Evolutionary conservation across 2,888 invertebrate genomes (phyloP), one percentile per base, ranked within the genome.

Genomic region (Sphecodes monilicornis): DNA sequence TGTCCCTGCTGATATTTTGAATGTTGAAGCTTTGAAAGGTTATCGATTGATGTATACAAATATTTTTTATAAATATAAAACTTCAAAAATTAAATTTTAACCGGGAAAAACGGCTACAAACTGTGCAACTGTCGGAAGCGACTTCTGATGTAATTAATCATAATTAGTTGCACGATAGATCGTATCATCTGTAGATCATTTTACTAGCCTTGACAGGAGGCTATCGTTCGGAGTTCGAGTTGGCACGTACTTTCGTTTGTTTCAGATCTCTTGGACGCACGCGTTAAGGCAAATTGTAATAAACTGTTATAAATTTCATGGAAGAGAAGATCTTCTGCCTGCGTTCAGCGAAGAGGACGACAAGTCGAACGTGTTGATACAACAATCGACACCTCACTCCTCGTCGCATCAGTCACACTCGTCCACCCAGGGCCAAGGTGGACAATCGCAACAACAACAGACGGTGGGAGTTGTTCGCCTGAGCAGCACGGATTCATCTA

Each of bases 181-280:
- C 50, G 50, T 50, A 22, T 50, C 50, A 8, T 50, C 22, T 22
- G 50, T 50, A 50, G 18, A 1, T 1, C 8, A 22, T 50, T 18
- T 50, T 46, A 46, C 16, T 66, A 32, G 13, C 2, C 3, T 18
- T 3, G 6, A 29, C 8, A 11, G 64, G 46, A 36, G 32, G 50
- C 54, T 54, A n/a, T n/a, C 1, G 18, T 22, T 54, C 10, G 10
- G 54, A n/a, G 10, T 3, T 10, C 18, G n/a, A 8, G 18, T 54
- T n/a, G 10, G 10, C 22, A 50, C 10, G n/a, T 54, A 10, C 3
- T n/a, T n/a, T 68, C 46, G 1, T 54, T 60, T 72, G 39, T 99
- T 80, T 99, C 95, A 99, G 98, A 98, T 99, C 95, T 99, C 99
- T 78, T 99, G 99, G 99, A 99, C 99, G 41, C 98, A 99, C 95